Evolutionary conservation across 2,797 vertebrate genomes (phyloP).

Genomic region (Rhynchotus rufescens): DNA sequence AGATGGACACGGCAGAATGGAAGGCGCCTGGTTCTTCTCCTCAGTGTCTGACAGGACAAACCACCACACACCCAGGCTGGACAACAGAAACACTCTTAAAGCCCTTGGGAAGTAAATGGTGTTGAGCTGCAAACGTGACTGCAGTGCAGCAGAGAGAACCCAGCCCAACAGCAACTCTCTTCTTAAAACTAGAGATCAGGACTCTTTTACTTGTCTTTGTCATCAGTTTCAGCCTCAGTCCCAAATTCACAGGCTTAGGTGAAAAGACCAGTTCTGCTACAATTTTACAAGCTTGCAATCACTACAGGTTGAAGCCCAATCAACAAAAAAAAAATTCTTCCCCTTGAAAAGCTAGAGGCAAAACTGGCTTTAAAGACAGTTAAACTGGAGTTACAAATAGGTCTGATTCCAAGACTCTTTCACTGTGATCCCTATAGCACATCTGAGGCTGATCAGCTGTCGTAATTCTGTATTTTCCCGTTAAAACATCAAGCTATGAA

Average conservation of each 20-base stretch:
- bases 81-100: neutral
- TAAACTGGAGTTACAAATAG: neutral
- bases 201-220: neutral
- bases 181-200: neutral
- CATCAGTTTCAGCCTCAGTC: neutral
- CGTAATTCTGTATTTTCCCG: neutral
- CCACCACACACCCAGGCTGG: fast-evolving
- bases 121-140: neutral
- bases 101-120: neutral
- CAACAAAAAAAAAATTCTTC: neutral
- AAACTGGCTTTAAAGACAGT: neutral
- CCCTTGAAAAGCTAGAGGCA: neutral
- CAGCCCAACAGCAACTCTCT: neutral
- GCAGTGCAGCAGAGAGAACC: neutral
- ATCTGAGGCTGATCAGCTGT: neutral
- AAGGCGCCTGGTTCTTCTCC: neutral
- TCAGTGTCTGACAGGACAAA: neutral
- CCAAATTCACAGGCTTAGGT: fast-evolving
- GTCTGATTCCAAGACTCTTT: neutral
- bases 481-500: neutral
- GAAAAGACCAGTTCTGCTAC: neutral
- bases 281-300: neutral
- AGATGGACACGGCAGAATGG: neutral
- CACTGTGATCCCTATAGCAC: neutral
- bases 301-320: neutral